Evolutionary conservation across 2,113 vertebrate species (phyloP), one percentile per base, ranked within the genome.

Genomic region (Bolborhynchus lineola): DNA sequence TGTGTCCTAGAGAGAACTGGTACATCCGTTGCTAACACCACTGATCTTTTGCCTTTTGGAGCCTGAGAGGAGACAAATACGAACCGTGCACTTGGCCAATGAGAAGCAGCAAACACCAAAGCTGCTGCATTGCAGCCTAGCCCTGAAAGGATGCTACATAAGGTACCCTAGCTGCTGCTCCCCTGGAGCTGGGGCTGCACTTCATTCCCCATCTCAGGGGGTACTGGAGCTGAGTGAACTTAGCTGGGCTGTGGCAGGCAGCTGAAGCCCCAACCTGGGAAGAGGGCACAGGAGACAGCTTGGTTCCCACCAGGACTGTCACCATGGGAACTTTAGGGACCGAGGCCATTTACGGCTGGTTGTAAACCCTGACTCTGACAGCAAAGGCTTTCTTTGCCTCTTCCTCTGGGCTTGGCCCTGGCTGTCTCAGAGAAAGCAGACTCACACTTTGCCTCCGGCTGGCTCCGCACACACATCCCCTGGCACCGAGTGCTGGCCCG

Each of bases 241-340:
- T 57, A 37, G 37, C 28, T 3, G 1, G 59, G 63, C 64, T 80
- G 52, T 3, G 5, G 50, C 55, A 47, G 82, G 31, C 1, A 0
- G 50, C 62, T 78, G n/a, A 46, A 71, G 5, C 26, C 29, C 57
- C 26, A 5, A 81, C 77, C 74, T 37, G 74, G 33, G 55, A 71
- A 75, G 33, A 15, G 64, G 70, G 77, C n/a, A 50, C 84, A 83
- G 82, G 86, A 95, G 91, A 83, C 86, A 78, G 89, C 83, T 78
- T 3, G 7, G 76, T 93, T 94, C 91, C 92, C 88, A 83, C 28
- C 68, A 74, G 80, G 72, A 55, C 86, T 77, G 91, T 95, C 92
- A 88, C 96, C 94, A 95, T 97, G 96, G 95, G 92, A 97, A 97
- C 96, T 93, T 81, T 13, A 94, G 83, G 95, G 88, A 93, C 42